Evolutionary conservation across 2,797 vertebrate genomes (phyloP).

Genomic region (Paguma larvata): DNA sequence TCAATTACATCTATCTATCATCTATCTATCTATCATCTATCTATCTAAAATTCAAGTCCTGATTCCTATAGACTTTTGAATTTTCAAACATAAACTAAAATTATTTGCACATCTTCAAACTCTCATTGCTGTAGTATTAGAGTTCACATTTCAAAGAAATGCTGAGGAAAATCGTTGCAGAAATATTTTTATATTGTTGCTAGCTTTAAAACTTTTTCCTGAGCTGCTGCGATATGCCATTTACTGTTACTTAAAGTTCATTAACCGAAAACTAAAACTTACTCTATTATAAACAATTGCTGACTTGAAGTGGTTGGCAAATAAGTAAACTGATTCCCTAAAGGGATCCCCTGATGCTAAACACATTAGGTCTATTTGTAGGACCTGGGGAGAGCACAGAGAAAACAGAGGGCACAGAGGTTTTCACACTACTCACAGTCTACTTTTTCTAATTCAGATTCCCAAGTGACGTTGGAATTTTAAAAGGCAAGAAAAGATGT

Average conservation of each 20-base stretch:
- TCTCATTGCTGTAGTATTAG: neutral
- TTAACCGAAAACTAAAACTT: conserved; percentile 41
- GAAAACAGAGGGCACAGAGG: neutral
- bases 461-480: conserved; percentile 56
- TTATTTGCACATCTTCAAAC: conserved; percentile 30
- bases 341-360: too few species aligned
- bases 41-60: conserved; percentile 60
- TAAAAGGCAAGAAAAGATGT: conserved; percentile 23
- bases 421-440: neutral
- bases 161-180: neutral
- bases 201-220: conserved; percentile 6
- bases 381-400: neutral
- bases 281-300: neutral
- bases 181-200: conserved; percentile 13
- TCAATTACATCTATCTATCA: neutral
- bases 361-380: neutral
- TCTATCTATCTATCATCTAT: too few species aligned
- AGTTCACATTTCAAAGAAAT: conserved; percentile 53
- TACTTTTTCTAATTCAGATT: conserved; percentile 31
- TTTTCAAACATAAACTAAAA: conserved; percentile 62
- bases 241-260: conserved; percentile 25
- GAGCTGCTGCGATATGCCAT: neutral
- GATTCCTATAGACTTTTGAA: conserved; percentile 21
- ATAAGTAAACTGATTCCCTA: neutral
- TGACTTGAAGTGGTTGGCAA: neutral